Conservation (phyloP, 1,140 invertebrate genomes). For the Drosophila mauritiana region DNA sequence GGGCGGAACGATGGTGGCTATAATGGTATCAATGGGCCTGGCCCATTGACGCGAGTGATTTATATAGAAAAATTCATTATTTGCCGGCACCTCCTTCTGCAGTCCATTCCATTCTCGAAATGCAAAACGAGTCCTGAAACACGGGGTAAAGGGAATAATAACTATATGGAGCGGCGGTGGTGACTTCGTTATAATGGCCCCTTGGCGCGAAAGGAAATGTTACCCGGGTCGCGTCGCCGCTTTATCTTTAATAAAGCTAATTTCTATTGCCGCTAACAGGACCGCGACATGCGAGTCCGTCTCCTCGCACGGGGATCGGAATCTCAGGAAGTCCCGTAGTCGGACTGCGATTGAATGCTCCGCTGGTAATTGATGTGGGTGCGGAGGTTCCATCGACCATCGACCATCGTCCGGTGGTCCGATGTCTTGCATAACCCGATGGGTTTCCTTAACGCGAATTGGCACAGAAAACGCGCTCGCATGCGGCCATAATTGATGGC, state of each 20-base stretch:
- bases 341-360: constrained; percentile 47
- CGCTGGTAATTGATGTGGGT: constrained; percentile 57
- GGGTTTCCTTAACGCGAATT: constrained; percentile 22
- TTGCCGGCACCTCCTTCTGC: constrained; percentile 48
- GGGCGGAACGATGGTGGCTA: constrained; percentile 6
- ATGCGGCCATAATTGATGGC: constrained; percentile 75
- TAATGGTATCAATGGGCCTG: constrained; percentile 66
- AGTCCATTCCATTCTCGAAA: constrained; percentile 72
- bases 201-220: constrained; percentile 67
- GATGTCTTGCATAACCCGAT: constrained; percentile 53
- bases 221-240: constrained; percentile 47
- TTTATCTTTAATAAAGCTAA: constrained; percentile 83
- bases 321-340: constrained; percentile 23
- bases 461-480: constrained; percentile 43
- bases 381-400: constrained; percentile 15
- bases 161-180: background rate
- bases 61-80: constrained; percentile 81
- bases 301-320: constrained; percentile 21
- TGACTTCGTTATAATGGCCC: constrained; percentile 49
- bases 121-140: constrained; percentile 49
- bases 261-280: constrained; percentile 79
- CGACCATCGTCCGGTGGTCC: background rate
- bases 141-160: no score
- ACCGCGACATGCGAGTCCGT: constrained; percentile 68
- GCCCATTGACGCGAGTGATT: constrained; percentile 80